These are phyloP conservation scores for Molossus alvarezi DNA, from an alignment of 2,797 vertebrate genomes.

Conservation along the genomic window DNA sequence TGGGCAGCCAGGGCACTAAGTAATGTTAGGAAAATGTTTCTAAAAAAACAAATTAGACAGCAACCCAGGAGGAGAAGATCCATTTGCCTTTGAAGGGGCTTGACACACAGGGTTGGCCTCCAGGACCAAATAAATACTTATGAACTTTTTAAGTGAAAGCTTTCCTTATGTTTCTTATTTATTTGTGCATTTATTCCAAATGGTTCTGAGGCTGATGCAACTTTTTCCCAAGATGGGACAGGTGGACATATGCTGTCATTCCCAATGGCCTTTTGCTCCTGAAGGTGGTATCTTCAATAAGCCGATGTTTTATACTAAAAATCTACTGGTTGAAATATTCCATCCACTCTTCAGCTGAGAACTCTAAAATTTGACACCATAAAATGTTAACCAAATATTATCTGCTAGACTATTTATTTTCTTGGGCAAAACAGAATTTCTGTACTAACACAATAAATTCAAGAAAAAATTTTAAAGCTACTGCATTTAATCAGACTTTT, in stretches of 20 bases:
- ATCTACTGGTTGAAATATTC: not conserved
- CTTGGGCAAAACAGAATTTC: not conserved
- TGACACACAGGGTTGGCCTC: not conserved
- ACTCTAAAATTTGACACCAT: not conserved
- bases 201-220: not conserved
- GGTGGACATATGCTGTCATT: not conserved
- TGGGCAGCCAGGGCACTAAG: not conserved
- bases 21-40: not conserved
- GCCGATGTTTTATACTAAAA: not conserved
- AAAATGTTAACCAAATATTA: not conserved
- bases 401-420: not conserved
- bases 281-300: not conserved
- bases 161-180: not conserved
- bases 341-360: not conserved
- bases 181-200: not conserved
- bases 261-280: not conserved
- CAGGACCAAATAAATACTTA: not conserved
- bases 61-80: not conserved
- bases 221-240: not conserved
- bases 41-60: constrained; percentile 30
- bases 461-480: not conserved
- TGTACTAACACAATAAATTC: not conserved
- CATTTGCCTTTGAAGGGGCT: not conserved
- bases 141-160: not conserved
- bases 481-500: not conserved